phyloP scores from a whole-genome alignment of 1,140 invertebrate species.

The Cyrtorhinus lividipennis region DNA sequence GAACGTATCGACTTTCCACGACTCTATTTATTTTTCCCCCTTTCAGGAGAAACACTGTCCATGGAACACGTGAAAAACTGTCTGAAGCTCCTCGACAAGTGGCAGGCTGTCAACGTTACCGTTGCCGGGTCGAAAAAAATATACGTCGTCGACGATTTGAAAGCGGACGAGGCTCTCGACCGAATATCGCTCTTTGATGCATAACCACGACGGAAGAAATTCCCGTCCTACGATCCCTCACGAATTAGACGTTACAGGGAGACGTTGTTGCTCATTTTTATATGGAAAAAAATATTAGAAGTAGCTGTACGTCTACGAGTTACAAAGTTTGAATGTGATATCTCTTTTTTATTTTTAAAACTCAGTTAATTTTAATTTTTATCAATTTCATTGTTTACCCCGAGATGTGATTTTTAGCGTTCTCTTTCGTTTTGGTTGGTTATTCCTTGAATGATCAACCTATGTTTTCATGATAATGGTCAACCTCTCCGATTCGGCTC shows the following conservation, averaged over 20 bases:
- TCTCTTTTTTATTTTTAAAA: background rate
- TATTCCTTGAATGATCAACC: too few species aligned
- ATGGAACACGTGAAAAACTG: conserved; percentile 69
- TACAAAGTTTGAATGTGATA: background rate
- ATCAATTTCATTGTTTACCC: too few species aligned
- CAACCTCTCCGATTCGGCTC: too few species aligned
- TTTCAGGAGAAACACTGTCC: conserved; percentile 64
- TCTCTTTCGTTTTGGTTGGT: too few species aligned
- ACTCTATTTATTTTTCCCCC: conserved; percentile 26
- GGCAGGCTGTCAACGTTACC: conserved; percentile 37
- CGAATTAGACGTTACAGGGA: too few species aligned
- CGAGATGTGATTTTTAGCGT: background rate
- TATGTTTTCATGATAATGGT: too few species aligned
- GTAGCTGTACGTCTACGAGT: too few species aligned
- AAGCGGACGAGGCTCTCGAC: background rate
- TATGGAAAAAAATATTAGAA: too few species aligned
- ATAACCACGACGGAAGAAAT: too few species aligned
- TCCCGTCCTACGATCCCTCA: too few species aligned
- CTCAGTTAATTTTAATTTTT: background rate
- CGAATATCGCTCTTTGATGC: background rate
- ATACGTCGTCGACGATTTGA: background rate
- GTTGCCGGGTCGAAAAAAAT: background rate
- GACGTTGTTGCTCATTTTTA: too few species aligned
- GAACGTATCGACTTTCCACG: too few species aligned
- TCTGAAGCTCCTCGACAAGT: conserved; percentile 57